These are phyloP conservation scores for Aplysia californica DNA, from an alignment of 1,140 invertebrate species.

Conservation along the genomic window DNA sequence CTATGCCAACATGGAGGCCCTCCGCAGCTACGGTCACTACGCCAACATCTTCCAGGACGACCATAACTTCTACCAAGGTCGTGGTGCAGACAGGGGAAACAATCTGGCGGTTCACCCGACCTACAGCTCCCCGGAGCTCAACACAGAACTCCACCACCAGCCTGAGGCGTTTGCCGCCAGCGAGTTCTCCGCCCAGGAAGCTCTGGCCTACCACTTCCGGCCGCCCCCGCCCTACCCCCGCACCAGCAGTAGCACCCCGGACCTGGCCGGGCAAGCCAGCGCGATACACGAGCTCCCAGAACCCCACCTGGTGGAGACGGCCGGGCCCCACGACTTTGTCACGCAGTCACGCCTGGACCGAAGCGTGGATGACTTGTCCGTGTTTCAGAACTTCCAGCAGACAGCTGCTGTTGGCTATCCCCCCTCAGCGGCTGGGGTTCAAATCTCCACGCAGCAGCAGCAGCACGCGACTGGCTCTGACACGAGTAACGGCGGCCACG, in stretches of 20 bases:
- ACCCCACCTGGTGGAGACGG: slow-evolving; percentile 75
- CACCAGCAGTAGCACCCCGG: slow-evolving; percentile 82
- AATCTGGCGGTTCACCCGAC: slow-evolving; percentile 63
- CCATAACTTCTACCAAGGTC: slow-evolving; percentile 41
- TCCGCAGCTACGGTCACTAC: slow-evolving; percentile 51
- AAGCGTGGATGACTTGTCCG: slow-evolving; percentile 53
- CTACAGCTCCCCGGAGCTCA: slow-evolving; percentile 70
- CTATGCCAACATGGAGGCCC: slow-evolving; percentile 46
- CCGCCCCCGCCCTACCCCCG: slow-evolving; percentile 83
- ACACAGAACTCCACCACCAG: slow-evolving; percentile 47
- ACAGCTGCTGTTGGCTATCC: not conserved
- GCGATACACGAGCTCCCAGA: slow-evolving; percentile 64
- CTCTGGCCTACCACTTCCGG: slow-evolving; percentile 78
- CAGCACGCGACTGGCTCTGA: not conserved
- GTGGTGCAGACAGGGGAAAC: slow-evolving; percentile 41
- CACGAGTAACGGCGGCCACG: not conserved
- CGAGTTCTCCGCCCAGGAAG: slow-evolving; percentile 12
- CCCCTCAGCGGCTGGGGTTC: not conserved
- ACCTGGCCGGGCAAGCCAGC: slow-evolving; percentile 73
- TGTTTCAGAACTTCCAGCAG: too few relatives aligned
- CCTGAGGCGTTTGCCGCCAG: slow-evolving; percentile 11
- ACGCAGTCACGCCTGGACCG: slow-evolving; percentile 43
- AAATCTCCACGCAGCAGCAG: not conserved
- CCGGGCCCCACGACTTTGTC: slow-evolving; percentile 23
- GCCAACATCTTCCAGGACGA: slow-evolving; percentile 49